These are phyloP conservation scores for Sebastes alutus DNA, from an alignment of 2,797 vertebrate genomes.

Conservation along the genomic window DNA sequence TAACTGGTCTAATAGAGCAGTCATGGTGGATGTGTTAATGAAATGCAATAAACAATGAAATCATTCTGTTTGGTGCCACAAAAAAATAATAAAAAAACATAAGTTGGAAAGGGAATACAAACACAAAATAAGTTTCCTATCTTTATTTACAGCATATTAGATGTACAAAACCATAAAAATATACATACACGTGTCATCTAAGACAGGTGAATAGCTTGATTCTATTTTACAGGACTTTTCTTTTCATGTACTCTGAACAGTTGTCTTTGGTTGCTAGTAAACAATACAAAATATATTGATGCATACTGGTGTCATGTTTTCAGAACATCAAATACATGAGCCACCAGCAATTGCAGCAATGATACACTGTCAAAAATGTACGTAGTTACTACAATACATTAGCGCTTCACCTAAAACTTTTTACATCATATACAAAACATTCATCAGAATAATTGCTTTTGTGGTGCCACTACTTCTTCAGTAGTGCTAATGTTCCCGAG, in stretches of 20 bases:
- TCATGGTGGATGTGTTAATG: neutral
- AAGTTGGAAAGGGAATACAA: neutral
- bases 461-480: constrained; percentile 71
- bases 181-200: constrained; percentile 80
- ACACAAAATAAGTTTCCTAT: constrained; percentile 55
- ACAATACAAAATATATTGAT: constrained; percentile 27
- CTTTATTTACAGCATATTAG: constrained; percentile 87
- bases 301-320: constrained; percentile 11
- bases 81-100: neutral
- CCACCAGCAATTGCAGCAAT: constrained; percentile 27
- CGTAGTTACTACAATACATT: constrained; percentile 65
- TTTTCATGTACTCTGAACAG: constrained; percentile 27
- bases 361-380: constrained; percentile 32
- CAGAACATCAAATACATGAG: constrained; percentile 22
- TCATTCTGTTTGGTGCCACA: neutral
- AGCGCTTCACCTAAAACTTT: constrained; percentile 74
- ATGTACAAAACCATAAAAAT: constrained; percentile 86
- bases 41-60: neutral
- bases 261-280: constrained; percentile 71
- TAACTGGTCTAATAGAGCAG: neutral
- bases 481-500: constrained; percentile 73
- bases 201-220: constrained; percentile 63
- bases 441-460: constrained; percentile 80
- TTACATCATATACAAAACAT: constrained; percentile 87
- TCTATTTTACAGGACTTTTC: constrained; percentile 69